These are phyloP conservation scores for Leptodirus hochenwartii DNA, from an alignment of 2,888 invertebrate genomes.

Conservation along the genomic window DNA sequence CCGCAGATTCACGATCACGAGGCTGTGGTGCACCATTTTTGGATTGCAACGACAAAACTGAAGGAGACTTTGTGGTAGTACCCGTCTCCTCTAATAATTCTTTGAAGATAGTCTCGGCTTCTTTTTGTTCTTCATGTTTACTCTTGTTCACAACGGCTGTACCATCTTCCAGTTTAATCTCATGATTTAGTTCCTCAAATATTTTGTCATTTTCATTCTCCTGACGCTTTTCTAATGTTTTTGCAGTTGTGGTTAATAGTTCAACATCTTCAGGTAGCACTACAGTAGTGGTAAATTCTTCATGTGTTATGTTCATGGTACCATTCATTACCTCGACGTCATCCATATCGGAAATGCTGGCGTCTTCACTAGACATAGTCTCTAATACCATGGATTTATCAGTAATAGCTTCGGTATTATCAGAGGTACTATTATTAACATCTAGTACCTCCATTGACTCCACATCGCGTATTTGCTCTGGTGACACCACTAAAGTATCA, in stretches of 20 bases:
- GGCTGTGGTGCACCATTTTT: slow-evolving; percentile 7
- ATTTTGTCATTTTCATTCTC: slow-evolving; percentile 15
- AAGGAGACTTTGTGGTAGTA: slow-evolving; percentile 12
- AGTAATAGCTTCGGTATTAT: too few relatives aligned
- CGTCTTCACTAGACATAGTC: too few relatives aligned
- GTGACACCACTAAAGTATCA: too few relatives aligned
- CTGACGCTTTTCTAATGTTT: slow-evolving; percentile 8
- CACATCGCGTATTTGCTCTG: too few relatives aligned
- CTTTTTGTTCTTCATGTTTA: slow-evolving; percentile 17
- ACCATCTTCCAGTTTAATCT: slow-evolving; percentile 14
- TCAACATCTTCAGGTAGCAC: slow-evolving; percentile 5
- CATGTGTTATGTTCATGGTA: too few relatives aligned
- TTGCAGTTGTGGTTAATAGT: slow-evolving; percentile 3
- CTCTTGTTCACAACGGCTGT: slow-evolving; percentile 13
- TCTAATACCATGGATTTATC: too few relatives aligned
- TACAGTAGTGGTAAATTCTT: slow-evolving; percentile 4
- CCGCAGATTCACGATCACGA: slow-evolving; percentile 17
- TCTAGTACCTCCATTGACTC: too few relatives aligned
- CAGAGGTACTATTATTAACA: too few relatives aligned
- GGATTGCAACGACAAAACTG: slow-evolving; percentile 9
- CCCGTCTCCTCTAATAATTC: slow-evolving; percentile 21
- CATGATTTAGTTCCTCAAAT: slow-evolving; percentile 19
- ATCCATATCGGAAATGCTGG: slow-evolving; percentile 5
- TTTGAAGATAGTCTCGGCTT: slow-evolving; percentile 21
- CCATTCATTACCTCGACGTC: too few relatives aligned